These are phyloP conservation scores for Microctonus hyperodae DNA, from an alignment of 2,888 invertebrate species.

Conservation along the genomic window DNA sequence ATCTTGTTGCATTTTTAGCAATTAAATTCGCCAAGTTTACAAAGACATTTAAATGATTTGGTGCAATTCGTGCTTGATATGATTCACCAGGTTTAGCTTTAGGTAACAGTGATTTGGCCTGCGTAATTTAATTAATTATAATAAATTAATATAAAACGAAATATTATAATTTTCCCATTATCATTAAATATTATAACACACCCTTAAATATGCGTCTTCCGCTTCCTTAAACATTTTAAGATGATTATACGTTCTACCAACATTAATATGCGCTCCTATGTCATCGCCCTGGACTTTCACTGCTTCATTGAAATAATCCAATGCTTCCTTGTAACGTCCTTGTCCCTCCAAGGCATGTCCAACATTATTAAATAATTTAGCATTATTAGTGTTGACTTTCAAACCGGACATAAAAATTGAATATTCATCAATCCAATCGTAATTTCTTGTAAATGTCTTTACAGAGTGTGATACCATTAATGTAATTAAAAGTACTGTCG, in stretches of 20 bases:
- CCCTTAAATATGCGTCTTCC: slow-evolving; percentile 88
- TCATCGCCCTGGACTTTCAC: slow-evolving; percentile 94
- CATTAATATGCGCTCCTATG: slow-evolving; percentile 96
- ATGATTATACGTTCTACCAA: slow-evolving; percentile 93
- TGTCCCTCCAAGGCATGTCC: slow-evolving; percentile 92
- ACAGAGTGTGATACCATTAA: slow-evolving; percentile 80
- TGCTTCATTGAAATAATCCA: slow-evolving; percentile 91
- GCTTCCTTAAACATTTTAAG: slow-evolving; percentile 88
- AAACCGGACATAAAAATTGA: slow-evolving; percentile 93
- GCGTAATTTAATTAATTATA: slow-evolving; percentile 1
- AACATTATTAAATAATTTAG: slow-evolving; percentile 96
- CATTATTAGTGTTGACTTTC: slow-evolving; percentile 86
- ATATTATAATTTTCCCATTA: not conserved
- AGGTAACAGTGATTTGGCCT: slow-evolving; percentile 87
- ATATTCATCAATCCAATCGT: slow-evolving; percentile 94
- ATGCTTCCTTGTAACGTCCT: slow-evolving; percentile 75
- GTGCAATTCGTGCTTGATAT: slow-evolving; percentile 94
- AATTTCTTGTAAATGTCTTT: slow-evolving; percentile 88
- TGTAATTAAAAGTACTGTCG: slow-evolving; percentile 71
- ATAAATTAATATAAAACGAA: not conserved
- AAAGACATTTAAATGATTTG: slow-evolving; percentile 95
- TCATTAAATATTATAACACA: slow-evolving; percentile 47
- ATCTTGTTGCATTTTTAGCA: slow-evolving; percentile 87
- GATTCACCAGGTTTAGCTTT: slow-evolving; percentile 93
- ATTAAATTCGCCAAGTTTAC: slow-evolving; percentile 94